Evolutionary conservation across 2,113 vertebrate species (phyloP).

Genomic region (Indri indri): DNA sequence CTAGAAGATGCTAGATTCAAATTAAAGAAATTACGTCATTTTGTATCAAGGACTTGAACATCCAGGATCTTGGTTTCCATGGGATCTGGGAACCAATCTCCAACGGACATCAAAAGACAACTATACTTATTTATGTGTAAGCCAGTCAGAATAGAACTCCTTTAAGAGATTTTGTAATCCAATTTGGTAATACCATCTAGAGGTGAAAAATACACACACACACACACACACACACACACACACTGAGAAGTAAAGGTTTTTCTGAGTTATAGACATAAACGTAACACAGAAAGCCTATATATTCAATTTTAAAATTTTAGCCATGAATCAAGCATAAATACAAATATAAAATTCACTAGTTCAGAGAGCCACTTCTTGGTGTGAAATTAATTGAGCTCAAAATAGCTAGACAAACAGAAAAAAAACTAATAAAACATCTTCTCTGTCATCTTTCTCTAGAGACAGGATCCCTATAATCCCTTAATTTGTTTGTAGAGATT

Average conservation of each 20-base stretch:
- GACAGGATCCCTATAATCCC: neutral
- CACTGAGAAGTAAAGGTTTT: neutral
- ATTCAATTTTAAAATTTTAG: neutral
- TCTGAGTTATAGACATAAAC: neutral
- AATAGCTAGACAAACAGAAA: neutral
- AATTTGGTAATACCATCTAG: neutral
- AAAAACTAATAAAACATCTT: neutral
- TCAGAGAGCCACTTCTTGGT: neutral
- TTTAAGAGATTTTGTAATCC: neutral
- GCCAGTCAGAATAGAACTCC: neutral
- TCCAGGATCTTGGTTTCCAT: neutral
- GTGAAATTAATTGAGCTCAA: neutral
- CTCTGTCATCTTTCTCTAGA: neutral
- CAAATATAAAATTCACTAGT: neutral
- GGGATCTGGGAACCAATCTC: neutral
- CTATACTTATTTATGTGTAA: neutral
- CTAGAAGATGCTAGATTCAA: neutral
- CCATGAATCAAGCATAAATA: neutral
- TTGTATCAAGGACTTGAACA: neutral
- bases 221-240: neutral
- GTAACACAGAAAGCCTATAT: too few relatives aligned
- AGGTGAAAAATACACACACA: neutral
- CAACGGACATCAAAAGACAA: neutral
- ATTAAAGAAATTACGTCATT: neutral
- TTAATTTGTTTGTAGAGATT: neutral